Evolutionary conservation across 35 echinoderm and acorn worm genomes (phyloP).

Genomic region (Heliocidaris erythrogramma): DNA sequence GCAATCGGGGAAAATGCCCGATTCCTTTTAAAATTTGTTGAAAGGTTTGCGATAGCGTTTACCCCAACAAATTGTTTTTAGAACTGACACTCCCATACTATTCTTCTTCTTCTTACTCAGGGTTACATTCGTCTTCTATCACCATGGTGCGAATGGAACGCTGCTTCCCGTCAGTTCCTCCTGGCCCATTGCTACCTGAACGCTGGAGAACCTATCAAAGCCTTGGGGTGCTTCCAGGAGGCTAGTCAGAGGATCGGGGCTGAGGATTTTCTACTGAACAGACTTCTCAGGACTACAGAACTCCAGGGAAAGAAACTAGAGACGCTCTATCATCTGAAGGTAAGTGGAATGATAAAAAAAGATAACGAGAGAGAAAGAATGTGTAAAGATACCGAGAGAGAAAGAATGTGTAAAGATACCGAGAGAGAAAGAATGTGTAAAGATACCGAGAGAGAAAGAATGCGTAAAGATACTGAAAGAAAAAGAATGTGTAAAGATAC

Average conservation of each 20-base stretch:
- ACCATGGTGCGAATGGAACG: constrained; percentile 96
- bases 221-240: constrained; percentile 78
- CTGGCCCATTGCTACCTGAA: constrained; percentile 92
- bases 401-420: too few relatives aligned
- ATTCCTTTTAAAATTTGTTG: too few relatives aligned
- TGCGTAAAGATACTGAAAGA: too few relatives aligned
- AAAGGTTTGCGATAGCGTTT: too few relatives aligned
- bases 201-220: constrained; percentile 82
- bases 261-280: constrained; percentile 85
- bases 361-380: too few relatives aligned
- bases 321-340: constrained; percentile 91
- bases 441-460: too few relatives aligned
- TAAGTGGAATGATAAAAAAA: constrained; percentile 4
- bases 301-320: constrained; percentile 77
- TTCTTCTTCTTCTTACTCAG: constrained; percentile 43
- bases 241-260: constrained; percentile 56
- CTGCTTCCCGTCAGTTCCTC: constrained; percentile 82
- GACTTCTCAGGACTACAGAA: constrained; percentile 82
- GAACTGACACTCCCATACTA: background rate
- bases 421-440: too few relatives aligned
- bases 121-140: constrained; percentile 72
- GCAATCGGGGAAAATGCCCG: too few relatives aligned
- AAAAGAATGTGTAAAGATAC: too few relatives aligned
- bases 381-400: too few relatives aligned
- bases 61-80: too few relatives aligned